phyloP scores from a whole-genome alignment of 1,140 invertebrate genomes.

The Lucilia sericata region DNA sequence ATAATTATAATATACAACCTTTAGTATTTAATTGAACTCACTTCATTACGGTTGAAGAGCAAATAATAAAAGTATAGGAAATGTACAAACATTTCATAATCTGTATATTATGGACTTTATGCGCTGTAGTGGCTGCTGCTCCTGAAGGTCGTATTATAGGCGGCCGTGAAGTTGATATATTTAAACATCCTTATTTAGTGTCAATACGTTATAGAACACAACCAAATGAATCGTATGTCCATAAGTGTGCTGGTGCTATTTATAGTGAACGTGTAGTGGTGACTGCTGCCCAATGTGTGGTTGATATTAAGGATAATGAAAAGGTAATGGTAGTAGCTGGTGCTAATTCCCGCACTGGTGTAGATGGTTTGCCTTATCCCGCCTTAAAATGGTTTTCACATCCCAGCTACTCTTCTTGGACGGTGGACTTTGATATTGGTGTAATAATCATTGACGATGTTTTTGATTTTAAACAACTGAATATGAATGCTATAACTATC shows the following conservation, averaged over 20 bases:
- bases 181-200: constrained; percentile 59
- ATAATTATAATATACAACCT: background rate
- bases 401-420: constrained; percentile 65
- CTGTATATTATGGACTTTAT: background rate
- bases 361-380: constrained; percentile 64
- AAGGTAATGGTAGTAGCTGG: constrained; percentile 56
- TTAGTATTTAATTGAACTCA: background rate
- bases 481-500: constrained; percentile 51
- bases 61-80: background rate
- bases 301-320: constrained; percentile 45
- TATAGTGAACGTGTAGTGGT: constrained; percentile 53
- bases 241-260: constrained; percentile 60
- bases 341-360: constrained; percentile 57
- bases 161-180: constrained; percentile 56
- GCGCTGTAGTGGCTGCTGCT: background rate
- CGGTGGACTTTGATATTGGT: constrained; percentile 73
- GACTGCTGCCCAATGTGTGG: constrained; percentile 59
- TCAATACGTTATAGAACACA: constrained; percentile 55
- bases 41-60: background rate
- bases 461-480: constrained; percentile 52
- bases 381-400: constrained; percentile 69
- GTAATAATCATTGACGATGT: constrained; percentile 66
- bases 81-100: background rate
- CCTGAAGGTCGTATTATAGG: constrained; percentile 52
- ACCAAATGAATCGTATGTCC: constrained; percentile 48